These are phyloP conservation scores for Hystrix cristata DNA, from an alignment of 2,113 vertebrate species.

Conservation along the genomic window DNA sequence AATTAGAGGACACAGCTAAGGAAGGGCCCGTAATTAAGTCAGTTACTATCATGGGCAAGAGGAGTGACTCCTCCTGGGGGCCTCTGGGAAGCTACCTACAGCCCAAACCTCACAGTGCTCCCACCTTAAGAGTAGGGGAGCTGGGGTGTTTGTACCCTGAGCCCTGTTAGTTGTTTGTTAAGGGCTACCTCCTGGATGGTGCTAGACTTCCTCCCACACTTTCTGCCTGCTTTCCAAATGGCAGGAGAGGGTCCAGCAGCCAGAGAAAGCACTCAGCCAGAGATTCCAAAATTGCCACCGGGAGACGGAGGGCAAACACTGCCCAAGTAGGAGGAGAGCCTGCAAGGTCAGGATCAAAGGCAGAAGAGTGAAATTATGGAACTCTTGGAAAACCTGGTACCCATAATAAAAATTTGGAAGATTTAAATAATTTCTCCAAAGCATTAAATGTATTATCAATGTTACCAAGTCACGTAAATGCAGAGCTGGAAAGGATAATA, in stretches of 20 bases:
- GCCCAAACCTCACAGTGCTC: neutral
- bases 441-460: neutral
- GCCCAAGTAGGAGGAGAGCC: neutral
- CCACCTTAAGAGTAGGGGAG: neutral
- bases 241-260: neutral
- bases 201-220: neutral
- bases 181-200: neutral
- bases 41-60: neutral
- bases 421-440: neutral
- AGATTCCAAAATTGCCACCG: neutral
- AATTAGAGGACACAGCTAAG: neutral
- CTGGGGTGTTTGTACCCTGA: neutral
- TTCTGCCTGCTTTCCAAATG: too few species aligned
- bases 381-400: neutral
- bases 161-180: neutral
- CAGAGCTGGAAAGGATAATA: neutral
- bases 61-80: neutral
- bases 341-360: neutral
- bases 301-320: neutral
- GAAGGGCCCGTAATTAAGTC: neutral
- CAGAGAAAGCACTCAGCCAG: neutral
- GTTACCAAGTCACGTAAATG: neutral
- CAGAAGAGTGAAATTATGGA: neutral
- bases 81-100: neutral
- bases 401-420: neutral